Percentiles rank a stretch among this genome's conserved stretches.
These are phyloP conservation scores for Galendromus occidentalis DNA, from an alignment of 1,140 invertebrate genomes.

Conservation along the genomic window DNA sequence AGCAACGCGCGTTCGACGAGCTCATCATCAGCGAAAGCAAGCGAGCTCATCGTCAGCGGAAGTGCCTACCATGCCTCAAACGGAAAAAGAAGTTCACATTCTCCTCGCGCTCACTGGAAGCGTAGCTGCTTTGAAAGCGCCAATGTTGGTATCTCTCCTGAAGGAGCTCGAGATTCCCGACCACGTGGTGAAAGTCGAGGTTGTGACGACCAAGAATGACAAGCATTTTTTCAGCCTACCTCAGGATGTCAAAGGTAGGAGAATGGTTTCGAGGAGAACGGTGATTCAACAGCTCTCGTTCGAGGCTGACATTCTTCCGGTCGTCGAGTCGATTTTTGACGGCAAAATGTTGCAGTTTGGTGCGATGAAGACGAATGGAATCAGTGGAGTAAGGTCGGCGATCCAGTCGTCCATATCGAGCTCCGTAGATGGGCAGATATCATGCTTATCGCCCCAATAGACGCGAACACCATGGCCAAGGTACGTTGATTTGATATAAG, in stretches of 20 bases:
- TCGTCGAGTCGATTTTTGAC: too few relatives aligned
- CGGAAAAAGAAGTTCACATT: conserved; percentile 28
- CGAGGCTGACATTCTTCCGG: too few relatives aligned
- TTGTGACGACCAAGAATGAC: conserved; percentile 62
- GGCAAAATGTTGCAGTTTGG: conserved; percentile 38
- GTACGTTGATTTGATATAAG: too few relatives aligned
- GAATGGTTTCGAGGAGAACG: too few relatives aligned
- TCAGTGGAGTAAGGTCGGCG: conserved; percentile 66
- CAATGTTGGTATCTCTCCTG: conserved; percentile 34
- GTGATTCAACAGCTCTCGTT: too few relatives aligned
- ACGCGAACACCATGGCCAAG: conserved; percentile 93
- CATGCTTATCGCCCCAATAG: conserved; percentile 76
- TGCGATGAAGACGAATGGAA: conserved; percentile 77
- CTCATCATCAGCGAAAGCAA: too few relatives aligned
- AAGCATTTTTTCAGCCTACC: conserved; percentile 58
- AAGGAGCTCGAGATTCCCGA: conserved; percentile 20
- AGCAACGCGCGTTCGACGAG: too few relatives aligned
- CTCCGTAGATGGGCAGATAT: conserved; percentile 87
- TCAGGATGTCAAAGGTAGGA: conserved; percentile 23
- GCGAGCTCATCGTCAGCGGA: too few relatives aligned
- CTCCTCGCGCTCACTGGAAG: conserved; percentile 70
- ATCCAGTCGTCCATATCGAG: conserved; percentile 92
- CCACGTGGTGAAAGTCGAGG: conserved; percentile 39
- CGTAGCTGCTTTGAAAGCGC: conserved; percentile 70
- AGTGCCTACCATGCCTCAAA: too few relatives aligned